Base-by-base conservation (phyloP, 1,140 invertebrate genomes). In the Polypedilum pembai region DNA sequence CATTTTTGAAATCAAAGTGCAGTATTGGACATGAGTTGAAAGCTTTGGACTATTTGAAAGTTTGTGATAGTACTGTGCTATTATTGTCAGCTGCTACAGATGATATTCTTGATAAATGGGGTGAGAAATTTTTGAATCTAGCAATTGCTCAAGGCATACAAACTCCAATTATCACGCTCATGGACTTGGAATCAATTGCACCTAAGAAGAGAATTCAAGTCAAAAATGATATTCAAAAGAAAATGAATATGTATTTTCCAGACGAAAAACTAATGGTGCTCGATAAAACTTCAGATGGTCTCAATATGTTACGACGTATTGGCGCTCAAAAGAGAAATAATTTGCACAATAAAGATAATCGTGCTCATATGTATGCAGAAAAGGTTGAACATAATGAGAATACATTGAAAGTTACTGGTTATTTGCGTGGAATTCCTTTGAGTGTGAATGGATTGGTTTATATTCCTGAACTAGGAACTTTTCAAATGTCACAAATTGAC, bases 381-480 rank as follows among this genome's bases (percentile, higher is more conserved):
- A 81, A 89, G 77, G 79, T 94, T 8, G 85, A 90, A 76, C 96
- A 88, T 86, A 82, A 86, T 75, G 80, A 86, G 78, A 94, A 94
- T 20, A 93, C 89, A 41, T 82, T 98, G 40, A 91, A 91, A 84
- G 82, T 98, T 1, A 90, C 90, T 75, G 96, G 96, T 2, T 97
- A 91, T 83, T 81, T 98, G 72, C 84, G 93, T 79, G 93, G 94
- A 0, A 86, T 88, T 77, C 83, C 91, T 7, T 83, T 97, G 56
- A 91, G 90, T 82, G 94, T 93, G 0, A 98, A 98, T 86, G 85
- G 90, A 77, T 84, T 98, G 72, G 84, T 99, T 72, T 93, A 98
- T 79, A 88, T 99, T 74, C 89, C 93, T 74, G 95, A 94, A 0
- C 88, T 94, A 80, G 96, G 95, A 63, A 92, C 97, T 80, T 98